Percentiles rank a stretch among this genome's conserved stretches.
Evolutionary conservation across 2,797 vertebrate species (phyloP).

Genomic region (Sciurus vulgaris): DNA sequence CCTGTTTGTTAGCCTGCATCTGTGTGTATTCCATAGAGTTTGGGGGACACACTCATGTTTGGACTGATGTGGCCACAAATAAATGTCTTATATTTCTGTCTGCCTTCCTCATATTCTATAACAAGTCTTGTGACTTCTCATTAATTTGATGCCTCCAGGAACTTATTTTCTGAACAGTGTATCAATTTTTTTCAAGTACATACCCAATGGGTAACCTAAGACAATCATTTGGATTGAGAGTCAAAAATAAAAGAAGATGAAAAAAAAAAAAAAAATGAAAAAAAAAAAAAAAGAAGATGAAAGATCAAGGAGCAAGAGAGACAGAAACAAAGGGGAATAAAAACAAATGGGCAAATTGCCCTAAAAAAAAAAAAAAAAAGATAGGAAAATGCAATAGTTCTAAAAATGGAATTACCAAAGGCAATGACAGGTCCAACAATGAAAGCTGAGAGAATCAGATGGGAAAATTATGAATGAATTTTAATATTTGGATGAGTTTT

Average conservation of each 20-base stretch:
- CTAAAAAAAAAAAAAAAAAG: too few relatives aligned
- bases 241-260: conserved; percentile 45
- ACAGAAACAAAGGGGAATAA: not conserved
- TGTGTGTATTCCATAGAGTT: too few relatives aligned
- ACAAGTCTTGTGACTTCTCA: conserved; percentile 48
- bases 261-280: too few relatives aligned
- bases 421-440: not conserved
- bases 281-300: conserved; percentile 54
- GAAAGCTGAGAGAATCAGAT: not conserved
- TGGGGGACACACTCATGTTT: not conserved
- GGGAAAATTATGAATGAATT: not conserved
- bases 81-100: conserved; percentile 49
- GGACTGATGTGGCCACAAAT: not conserved
- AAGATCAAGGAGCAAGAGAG: conserved; percentile 50
- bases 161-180: conserved; percentile 50
- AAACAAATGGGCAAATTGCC: not conserved
- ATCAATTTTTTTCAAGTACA: not conserved
- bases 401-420: conserved; percentile 4
- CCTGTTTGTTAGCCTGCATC: not conserved
- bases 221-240: conserved; percentile 43
- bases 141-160: conserved; percentile 70
- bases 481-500: not conserved
- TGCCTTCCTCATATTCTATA: not conserved
- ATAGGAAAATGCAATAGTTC: not conserved
- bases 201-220: conserved; percentile 42